A percentile compares a stretch with the other conserved stretches of the same genome.
phyloP scores from a whole-genome alignment of 2,888 invertebrate genomes.

The Muschampia plurimacula region DNA sequence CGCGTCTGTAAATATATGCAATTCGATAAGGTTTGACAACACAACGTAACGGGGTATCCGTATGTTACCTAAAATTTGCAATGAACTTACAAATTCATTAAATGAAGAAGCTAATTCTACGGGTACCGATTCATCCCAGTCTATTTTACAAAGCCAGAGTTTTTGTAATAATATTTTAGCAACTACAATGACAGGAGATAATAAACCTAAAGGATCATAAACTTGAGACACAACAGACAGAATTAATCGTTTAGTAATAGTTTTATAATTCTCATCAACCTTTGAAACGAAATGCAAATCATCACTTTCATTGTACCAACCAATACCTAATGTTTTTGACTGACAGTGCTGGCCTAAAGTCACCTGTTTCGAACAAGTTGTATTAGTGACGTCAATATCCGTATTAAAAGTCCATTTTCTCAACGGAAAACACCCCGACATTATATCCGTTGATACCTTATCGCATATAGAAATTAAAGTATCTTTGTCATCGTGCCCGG shows the following conservation, averaged over 20 bases:
- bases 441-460: neutral
- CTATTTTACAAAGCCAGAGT: neutral
- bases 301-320: neutral
- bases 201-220: neutral
- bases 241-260: neutral
- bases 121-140: neutral
- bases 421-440: neutral
- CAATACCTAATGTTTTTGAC: neutral
- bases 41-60: slow-evolving; percentile 27
- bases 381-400: neutral
- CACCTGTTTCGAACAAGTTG: neutral
- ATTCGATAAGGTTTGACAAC: neutral
- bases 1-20: slow-evolving; percentile 1
- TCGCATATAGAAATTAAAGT: slow-evolving; percentile 7
- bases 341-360: neutral
- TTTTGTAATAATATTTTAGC: neutral
- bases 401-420: slow-evolving; percentile 1
- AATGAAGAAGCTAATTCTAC: neutral
- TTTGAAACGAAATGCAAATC: neutral
- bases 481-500: slow-evolving; percentile 30
- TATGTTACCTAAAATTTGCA: neutral
- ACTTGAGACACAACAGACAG: neutral
- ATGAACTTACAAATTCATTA: neutral
- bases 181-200: neutral
- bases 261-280: neutral